Base-by-base conservation (phyloP, 2,113 vertebrate genomes). In the Cyprinodon tularosa region DNA sequence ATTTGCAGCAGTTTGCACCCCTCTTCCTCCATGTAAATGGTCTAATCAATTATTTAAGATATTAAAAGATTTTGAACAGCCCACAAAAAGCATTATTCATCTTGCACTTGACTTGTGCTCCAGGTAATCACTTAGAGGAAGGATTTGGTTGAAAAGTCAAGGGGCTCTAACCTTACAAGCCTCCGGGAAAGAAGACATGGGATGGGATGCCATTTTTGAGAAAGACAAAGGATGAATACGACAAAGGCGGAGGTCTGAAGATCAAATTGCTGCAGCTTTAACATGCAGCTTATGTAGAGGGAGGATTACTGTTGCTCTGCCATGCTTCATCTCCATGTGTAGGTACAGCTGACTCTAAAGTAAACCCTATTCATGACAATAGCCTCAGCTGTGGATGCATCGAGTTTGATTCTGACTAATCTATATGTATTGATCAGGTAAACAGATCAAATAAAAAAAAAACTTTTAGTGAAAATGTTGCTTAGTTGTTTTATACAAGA, bases 331-430 rank as follows among this genome's bases (percentile, higher is more conserved):
- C 77, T 62, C 12, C 66, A 63, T 42, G 44, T 78, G 67, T 72
- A 74, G 71, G 82, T 66, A 72, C 65, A 15, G 80, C 69, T 62
- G 59, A 78, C 36, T 69, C 63, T 71, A 68, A 85, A 67, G 44
- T 60, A 77, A 45, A 45, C 9, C 44, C 11, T 9, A 45, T 45
- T 45, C 12, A 45, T 45, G 9, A 45, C 9, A 45, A 10, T 12
- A 45, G 44, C 9, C 9, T 9, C 44, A 45, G 9, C 44, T 45
- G 44, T 45, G 44, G 12, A 7, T 45, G 44, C 44, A 45, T 45
- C 11, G 12, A 11, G 44, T 45, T 45, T 45, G 44, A 45, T 45
- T 8, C 42, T 42, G 9, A 42, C 42, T 42, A 42, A 42, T 42
- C 4, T 42, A 42, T 42, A 0, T 42, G 5, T 9, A 42, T 9